phyloP scores from a whole-genome alignment of 1,140 invertebrate genomes.

The Euwallacea similis region DNA sequence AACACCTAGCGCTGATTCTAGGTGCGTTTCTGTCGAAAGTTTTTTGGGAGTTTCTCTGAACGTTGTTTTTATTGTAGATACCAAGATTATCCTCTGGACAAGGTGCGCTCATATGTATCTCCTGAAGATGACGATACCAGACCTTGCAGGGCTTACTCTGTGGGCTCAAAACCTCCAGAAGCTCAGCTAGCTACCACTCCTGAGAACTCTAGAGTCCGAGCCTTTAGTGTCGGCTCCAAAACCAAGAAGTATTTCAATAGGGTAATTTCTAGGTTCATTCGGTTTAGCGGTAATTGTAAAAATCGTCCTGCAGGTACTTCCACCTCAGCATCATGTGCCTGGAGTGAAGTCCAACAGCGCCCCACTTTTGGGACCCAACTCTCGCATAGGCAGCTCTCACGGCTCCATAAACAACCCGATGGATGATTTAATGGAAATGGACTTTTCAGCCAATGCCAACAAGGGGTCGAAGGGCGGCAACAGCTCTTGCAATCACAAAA shows the following conservation, averaged over 20 bases:
- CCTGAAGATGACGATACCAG: constrained; percentile 62
- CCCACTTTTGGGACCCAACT: constrained; percentile 56
- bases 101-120: constrained; percentile 64
- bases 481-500: constrained; percentile 18
- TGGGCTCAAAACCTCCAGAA: constrained; percentile 70
- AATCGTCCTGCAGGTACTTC: constrained; percentile 39
- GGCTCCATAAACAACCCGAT: constrained; percentile 68
- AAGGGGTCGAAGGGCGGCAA: neutral
- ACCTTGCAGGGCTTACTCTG: constrained; percentile 79
- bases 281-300: neutral
- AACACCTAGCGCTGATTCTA: constrained; percentile 64
- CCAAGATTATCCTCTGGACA: constrained; percentile 68
- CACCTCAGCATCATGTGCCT: constrained; percentile 46
- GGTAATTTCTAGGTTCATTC: constrained; percentile 8
- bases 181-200: constrained; percentile 40
- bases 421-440: constrained; percentile 80
- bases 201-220: constrained; percentile 60
- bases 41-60: neutral
- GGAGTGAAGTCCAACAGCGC: constrained; percentile 62
- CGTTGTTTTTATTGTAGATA: constrained; percentile 51
- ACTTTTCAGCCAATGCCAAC: constrained; percentile 60
- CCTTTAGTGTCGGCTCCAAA: constrained; percentile 71
- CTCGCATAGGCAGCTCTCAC: constrained; percentile 59
- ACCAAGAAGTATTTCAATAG: constrained; percentile 54
- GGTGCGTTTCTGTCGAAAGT: constrained; percentile 8